Evolutionary conservation across 2,113 vertebrate genomes (phyloP).

Genomic region (Zosterops pallidus): DNA sequence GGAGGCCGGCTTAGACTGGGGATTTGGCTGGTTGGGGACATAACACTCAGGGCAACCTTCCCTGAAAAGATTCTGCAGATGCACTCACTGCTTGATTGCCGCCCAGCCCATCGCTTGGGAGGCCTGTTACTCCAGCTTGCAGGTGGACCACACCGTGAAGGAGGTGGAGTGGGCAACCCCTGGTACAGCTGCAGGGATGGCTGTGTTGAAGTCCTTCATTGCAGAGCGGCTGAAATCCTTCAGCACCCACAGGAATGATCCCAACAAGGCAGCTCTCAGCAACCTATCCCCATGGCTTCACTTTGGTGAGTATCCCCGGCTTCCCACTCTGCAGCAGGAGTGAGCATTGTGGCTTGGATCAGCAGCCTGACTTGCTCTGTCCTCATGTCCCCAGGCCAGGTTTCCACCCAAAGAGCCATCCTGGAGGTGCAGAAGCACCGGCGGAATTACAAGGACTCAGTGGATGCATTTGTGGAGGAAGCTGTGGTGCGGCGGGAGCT

Average conservation of each 20-base stretch:
- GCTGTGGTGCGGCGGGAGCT: conserved; percentile 87
- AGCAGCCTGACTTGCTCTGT: neutral
- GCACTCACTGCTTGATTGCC: neutral
- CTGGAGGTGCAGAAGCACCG: conserved; percentile 77
- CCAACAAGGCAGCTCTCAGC: conserved; percentile 81
- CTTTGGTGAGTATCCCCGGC: conserved; percentile 73
- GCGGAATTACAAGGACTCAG: conserved; percentile 58
- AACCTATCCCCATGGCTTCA: conserved; percentile 90
- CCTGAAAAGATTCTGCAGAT: neutral
- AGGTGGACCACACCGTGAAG: conserved; percentile 77
- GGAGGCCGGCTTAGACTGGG: neutral
- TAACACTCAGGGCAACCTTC: neutral
- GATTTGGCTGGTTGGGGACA: neutral
- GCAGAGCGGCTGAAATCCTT: conserved; percentile 76
- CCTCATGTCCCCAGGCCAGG: conserved; percentile 72
- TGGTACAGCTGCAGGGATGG: conserved; percentile 74
- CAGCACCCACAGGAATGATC: conserved; percentile 78
- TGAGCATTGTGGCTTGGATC: accelerated
- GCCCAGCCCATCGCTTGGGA: conserved; percentile 81
- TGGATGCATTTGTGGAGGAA: conserved; percentile 82
- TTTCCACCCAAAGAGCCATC: conserved; percentile 84
- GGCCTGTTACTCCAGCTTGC: conserved; percentile 74
- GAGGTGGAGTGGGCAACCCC: conserved; percentile 84
- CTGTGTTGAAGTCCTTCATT: conserved; percentile 84
- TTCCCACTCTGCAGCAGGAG: neutral